These are phyloP conservation scores for Grallaria varia DNA, from an alignment of 2,113 vertebrate species.

Conservation along the genomic window DNA sequence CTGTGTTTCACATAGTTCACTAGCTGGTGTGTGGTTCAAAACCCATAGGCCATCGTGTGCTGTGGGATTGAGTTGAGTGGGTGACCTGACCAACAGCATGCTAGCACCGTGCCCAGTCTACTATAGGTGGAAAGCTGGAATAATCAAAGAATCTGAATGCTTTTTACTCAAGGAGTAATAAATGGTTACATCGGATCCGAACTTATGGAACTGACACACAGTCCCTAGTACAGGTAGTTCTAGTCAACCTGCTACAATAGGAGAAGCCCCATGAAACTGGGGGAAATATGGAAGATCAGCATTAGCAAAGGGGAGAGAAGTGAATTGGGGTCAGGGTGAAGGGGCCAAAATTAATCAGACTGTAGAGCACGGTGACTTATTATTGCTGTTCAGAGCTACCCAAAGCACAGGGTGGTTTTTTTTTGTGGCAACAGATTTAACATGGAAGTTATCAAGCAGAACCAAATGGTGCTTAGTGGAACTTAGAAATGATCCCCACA, in stretches of 20 bases:
- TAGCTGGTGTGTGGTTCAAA: background rate
- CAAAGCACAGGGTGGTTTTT: rapidly evolving
- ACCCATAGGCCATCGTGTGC: rapidly evolving
- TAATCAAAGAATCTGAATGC: background rate
- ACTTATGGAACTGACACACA: background rate
- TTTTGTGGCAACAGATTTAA: background rate
- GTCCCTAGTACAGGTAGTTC: background rate
- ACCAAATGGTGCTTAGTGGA: background rate
- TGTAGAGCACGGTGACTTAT: rapidly evolving
- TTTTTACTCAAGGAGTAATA: background rate
- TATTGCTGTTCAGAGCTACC: background rate
- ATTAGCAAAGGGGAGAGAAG: background rate
- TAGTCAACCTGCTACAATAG: background rate
- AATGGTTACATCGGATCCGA: background rate
- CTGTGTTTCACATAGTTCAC: background rate
- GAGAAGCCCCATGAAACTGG: background rate
- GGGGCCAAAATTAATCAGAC: background rate
- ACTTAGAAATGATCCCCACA: background rate
- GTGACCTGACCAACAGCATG: rapidly evolving
- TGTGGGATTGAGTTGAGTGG: rapidly evolving
- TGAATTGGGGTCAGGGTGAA: rapidly evolving
- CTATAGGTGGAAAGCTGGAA: background rate
- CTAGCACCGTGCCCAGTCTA: background rate
- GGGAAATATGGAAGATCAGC: rapidly evolving
- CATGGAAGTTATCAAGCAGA: background rate